Evolutionary conservation across 2,797 vertebrate species (phyloP), one percentile per base, ranked within the genome.

Genomic region (Sylvia borin): DNA sequence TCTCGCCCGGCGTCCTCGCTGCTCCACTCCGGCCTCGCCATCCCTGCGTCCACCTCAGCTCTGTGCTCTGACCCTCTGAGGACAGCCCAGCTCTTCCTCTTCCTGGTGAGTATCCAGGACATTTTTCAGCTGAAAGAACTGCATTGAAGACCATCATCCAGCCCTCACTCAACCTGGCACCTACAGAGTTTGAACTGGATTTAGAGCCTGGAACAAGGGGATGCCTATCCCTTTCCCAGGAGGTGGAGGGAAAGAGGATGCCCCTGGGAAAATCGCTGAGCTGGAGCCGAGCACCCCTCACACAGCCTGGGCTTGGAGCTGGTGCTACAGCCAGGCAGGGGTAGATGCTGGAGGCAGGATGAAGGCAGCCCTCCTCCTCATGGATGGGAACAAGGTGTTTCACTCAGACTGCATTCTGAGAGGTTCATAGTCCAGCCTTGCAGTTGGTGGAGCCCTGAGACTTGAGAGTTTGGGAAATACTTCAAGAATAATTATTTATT

Each of bases 21-120:
- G 77, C 87, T 81, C 57, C 94, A 97, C 85, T 97, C 92, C 1
- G 7, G 91, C 79, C 90, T 91, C 20, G 2, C 45, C 64, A 0
- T 20, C 75, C 6, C 38, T 21, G 83, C 22, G 8, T 78, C 90
- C 73, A 34, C 25, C 78, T 92, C 67, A 2, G 86, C 72, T 81
- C 62, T 0, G 16, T 0, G 16, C 18, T 45, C 42, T 57, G 40
- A 92, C 67, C 36, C 34, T 11, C 53, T 38, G 42, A 2, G 2
- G 84, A 81, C 75, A 0, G 17, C 42, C 74, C 72, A 47, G 54
- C 77, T 71, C 80, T 67, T 61, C 38, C 42, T 92, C 26, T 57
- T 43, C 83, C 68, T 64, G 95, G 97, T 97, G 82, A 97, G 97
- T 97, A 88, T 29, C 55, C 2, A 8, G 72, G 72, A 81, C 36